These are phyloP conservation scores for Serranus cabrilla DNA, from an alignment of 2,797 vertebrate species.

Conservation along the genomic window DNA sequence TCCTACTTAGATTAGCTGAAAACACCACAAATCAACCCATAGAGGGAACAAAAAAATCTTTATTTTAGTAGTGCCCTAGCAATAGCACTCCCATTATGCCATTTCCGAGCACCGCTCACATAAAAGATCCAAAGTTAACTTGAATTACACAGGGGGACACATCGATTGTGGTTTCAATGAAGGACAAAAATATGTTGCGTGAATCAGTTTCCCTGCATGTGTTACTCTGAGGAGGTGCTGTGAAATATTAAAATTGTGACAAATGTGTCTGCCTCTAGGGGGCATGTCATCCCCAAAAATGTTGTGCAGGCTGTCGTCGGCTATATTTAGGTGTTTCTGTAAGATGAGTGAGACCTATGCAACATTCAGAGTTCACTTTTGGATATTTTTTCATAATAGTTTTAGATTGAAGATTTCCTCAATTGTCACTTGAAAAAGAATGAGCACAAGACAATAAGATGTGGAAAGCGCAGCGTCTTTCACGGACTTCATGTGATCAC, in stretches of 20 bases:
- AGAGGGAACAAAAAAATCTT: not conserved
- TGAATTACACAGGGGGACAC: conserved; percentile 39
- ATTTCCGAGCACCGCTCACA: conserved; percentile 48
- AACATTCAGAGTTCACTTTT: not conserved
- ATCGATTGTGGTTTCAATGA: conserved; percentile 57
- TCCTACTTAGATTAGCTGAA: conserved; percentile 1
- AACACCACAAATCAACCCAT: conserved; percentile 18
- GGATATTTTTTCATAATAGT: not conserved
- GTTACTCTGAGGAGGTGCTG: conserved; percentile 21
- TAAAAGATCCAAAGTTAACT: conserved; percentile 51
- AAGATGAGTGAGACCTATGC: not conserved
- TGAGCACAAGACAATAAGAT: not conserved
- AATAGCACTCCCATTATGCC: conserved; percentile 43
- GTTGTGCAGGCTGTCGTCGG: conserved; percentile 15
- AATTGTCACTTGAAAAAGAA: not conserved
- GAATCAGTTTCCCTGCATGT: conserved; percentile 45
- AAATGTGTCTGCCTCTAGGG: conserved; percentile 52
- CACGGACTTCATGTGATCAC: not conserved
- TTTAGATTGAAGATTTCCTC: not conserved
- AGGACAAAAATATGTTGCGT: conserved; percentile 46
- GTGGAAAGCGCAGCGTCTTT: not conserved
- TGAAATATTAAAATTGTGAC: conserved; percentile 48
- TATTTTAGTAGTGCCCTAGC: conserved; percentile 12
- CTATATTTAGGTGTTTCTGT: conserved; percentile 28
- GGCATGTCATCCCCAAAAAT: conserved; percentile 44